Evolutionary conservation across 1,140 invertebrate species (phyloP), one percentile per base, ranked within the genome.

Genomic region (Colletes gigas): DNA sequence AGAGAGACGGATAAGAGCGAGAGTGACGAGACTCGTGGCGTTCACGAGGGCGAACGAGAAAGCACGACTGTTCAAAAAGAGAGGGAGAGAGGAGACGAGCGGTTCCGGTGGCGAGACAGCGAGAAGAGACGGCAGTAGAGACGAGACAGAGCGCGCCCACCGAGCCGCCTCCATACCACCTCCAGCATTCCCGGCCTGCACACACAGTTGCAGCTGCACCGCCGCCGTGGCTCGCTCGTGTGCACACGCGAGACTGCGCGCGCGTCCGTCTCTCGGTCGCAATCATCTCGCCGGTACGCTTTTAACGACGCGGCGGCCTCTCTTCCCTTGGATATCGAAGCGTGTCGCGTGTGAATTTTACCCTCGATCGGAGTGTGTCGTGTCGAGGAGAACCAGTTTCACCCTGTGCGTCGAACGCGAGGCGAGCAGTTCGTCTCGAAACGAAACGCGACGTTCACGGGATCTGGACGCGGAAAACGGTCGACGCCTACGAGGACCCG

Each of bases 161-260:
- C 67, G 81, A 88, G 85, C 81, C 87, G 88, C 90, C 89, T 88
- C 84, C 87, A 85, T 88, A 89, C 84, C 83, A 90, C 88, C 89
- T 92, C 89, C 89, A 90, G 90, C 92, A 90, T 92, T 92, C 91
- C 89, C 89, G 88, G 88, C 85, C 88, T 88, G 88, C 89, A 89
- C 88, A 89, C 90, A 90, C 90, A 91, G 90, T 89, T 92, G 91
- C 90, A 92, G 90, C 91, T 92, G 91, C 91, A 91, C 89, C 84
- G 81, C 69, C 76, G 75, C 59, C 87, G 86, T 83, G 75, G 81
- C 78, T 82, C 77, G 83, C 81, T 83, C 82, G 86, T 82, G 88
- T 82, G 86, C 85, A 86, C 81, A 87, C 59, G 84, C 85, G 84
- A 77, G 84, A 77, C 82, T 79, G 81, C 77, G 84, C 82, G 85